A percentile compares a stretch with the other conserved stretches of the same genome.
Conservation (phyloP, 2,888 invertebrate species). For the Polylopha cassiicola region DNA sequence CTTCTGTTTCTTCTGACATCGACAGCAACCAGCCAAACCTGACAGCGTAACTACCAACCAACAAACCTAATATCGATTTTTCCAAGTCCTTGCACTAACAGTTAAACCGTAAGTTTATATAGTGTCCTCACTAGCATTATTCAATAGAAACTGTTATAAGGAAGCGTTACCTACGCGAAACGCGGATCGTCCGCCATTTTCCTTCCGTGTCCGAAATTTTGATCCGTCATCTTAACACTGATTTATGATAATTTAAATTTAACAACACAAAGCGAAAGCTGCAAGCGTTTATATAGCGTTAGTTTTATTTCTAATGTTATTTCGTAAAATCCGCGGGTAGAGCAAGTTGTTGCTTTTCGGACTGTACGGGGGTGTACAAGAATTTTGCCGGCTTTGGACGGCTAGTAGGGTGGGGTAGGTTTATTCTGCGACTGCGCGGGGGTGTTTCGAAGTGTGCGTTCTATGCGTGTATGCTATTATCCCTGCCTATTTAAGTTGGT, state of each 20-base stretch:
- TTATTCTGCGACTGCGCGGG: slow-evolving; percentile 60
- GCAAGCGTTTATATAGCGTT: slow-evolving; percentile 30
- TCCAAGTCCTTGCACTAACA: slow-evolving; percentile 43
- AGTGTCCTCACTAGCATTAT: slow-evolving; percentile 50
- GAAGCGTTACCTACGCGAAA: slow-evolving; percentile 35
- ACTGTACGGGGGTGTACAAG: slow-evolving; percentile 65
- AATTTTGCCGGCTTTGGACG: slow-evolving; percentile 66
- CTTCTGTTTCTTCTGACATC: slow-evolving; percentile 64
- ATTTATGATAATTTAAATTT: slow-evolving; percentile 27
- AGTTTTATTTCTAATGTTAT: slow-evolving; percentile 31
- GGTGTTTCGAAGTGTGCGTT: slow-evolving; percentile 53
- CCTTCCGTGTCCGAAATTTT: slow-evolving; percentile 39
- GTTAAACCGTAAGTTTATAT: slow-evolving; percentile 31
- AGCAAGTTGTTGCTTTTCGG: slow-evolving; percentile 66
- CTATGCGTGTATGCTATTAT: slow-evolving; percentile 53
- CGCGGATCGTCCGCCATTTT: slow-evolving; percentile 58
- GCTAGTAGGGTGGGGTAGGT: slow-evolving; percentile 67
- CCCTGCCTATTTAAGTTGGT: slow-evolving; percentile 39
- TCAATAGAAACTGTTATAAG: slow-evolving; percentile 19
- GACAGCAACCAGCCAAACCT: slow-evolving; percentile 57
- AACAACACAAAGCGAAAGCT: slow-evolving; percentile 57
- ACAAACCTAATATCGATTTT: slow-evolving; percentile 53
- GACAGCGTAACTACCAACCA: slow-evolving; percentile 47
- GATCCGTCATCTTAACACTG: slow-evolving; percentile 34
- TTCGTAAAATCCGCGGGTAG: slow-evolving; percentile 31